A percentile compares a stretch with the other conserved stretches of the same genome.
These are phyloP conservation scores for Chloroclystis v-ata DNA, from an alignment of 2,888 invertebrate genomes.

Conservation along the genomic window DNA sequence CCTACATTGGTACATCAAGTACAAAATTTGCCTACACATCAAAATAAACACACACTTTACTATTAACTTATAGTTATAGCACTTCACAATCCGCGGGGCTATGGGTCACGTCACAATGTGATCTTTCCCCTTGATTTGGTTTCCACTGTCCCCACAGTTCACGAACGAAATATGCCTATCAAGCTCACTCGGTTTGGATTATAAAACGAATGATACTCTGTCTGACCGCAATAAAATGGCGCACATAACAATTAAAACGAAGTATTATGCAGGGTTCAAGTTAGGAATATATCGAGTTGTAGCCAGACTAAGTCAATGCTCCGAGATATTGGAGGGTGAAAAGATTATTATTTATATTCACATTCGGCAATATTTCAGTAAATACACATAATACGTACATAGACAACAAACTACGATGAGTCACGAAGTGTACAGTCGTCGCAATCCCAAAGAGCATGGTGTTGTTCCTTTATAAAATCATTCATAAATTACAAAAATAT, in stretches of 20 bases:
- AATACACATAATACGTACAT: constrained; percentile 75
- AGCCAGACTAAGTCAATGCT: constrained; percentile 52
- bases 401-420: constrained; percentile 76
- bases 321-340: constrained; percentile 66
- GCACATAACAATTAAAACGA: constrained; percentile 25
- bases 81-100: constrained; percentile 65
- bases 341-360: constrained; percentile 55
- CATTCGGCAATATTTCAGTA: constrained; percentile 56
- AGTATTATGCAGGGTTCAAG: constrained; percentile 14
- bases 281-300: constrained; percentile 35
- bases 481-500: constrained; percentile 1
- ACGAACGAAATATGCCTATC: constrained; percentile 72
- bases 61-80: constrained; percentile 48
- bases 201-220: constrained; percentile 51
- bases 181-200: constrained; percentile 48
- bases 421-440: constrained; percentile 72
- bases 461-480: no score
- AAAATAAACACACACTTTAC: constrained; percentile 48
- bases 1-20: constrained; percentile 47
- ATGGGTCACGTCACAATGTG: constrained; percentile 85
- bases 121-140: constrained; percentile 90
- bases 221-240: constrained; percentile 28
- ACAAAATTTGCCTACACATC: constrained; percentile 26
- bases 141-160: constrained; percentile 82
- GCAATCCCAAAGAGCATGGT: constrained; percentile 68